Conservation (phyloP, 2,888 invertebrate genomes). For the Ophion obscuratus region DNA sequence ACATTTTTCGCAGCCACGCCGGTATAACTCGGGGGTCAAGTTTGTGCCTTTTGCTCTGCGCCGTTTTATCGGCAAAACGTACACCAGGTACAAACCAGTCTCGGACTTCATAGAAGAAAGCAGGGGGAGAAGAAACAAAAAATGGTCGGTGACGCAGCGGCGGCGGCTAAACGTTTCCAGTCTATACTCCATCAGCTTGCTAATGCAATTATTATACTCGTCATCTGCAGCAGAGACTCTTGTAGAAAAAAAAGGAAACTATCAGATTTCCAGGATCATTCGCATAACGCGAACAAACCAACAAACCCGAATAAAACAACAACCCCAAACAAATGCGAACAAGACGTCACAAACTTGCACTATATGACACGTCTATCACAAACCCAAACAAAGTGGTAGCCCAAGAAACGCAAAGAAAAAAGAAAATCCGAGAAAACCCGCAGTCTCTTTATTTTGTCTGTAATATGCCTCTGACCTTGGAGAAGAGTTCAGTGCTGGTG, state of each 20-base stretch:
- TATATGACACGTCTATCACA: too few relatives aligned
- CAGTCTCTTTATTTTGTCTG: background rate
- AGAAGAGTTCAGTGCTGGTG: conserved; percentile 24
- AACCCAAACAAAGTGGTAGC: background rate
- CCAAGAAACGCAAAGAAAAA: background rate
- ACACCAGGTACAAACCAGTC: conserved; percentile 46
- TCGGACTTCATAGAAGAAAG: conserved; percentile 39
- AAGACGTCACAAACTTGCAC: background rate
- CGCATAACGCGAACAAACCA: conserved; percentile 36
- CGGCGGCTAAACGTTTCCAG: conserved; percentile 60
- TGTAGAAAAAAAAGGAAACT: conserved; percentile 15
- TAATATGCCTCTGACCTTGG: background rate
- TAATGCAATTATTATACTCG: conserved; percentile 79
- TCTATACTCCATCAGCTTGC: conserved; percentile 78
- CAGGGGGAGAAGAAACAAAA: conserved; percentile 8
- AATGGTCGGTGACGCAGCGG: conserved; percentile 41
- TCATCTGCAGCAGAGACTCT: conserved; percentile 57
- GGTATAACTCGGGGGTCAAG: conserved; percentile 33
- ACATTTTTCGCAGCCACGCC: conserved; percentile 9
- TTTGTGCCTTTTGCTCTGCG: conserved; percentile 30
- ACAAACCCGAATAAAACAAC: conserved; percentile 57
- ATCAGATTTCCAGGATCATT: conserved; percentile 52
- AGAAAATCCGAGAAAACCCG: background rate
- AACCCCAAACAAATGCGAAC: conserved; percentile 15
- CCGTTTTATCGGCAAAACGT: conserved; percentile 53